A percentile compares a stretch with the other conserved stretches of the same genome.
phyloP scores from a whole-genome alignment of 2,113 vertebrate genomes.

The Cyanocitta stelleri region DNA sequence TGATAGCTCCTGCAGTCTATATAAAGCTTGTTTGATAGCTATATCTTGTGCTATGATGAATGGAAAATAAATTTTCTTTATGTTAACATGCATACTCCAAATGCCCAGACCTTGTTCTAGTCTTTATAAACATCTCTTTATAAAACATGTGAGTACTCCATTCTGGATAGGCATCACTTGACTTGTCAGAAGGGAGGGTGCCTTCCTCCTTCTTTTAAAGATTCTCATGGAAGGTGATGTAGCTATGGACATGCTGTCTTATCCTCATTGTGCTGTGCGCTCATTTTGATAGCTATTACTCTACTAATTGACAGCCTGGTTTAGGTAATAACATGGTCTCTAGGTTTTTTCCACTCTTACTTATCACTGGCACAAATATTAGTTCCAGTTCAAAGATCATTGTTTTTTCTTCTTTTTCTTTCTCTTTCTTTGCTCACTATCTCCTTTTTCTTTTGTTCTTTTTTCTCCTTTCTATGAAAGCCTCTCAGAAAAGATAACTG shows the following conservation, averaged over 20 bases:
- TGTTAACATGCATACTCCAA: neutral
- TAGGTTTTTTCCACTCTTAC: neutral
- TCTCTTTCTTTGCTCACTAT: neutral
- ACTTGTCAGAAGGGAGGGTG: neutral
- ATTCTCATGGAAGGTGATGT: neutral
- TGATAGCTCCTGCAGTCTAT: neutral
- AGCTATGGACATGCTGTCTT: neutral
- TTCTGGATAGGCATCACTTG: neutral
- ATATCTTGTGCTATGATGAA: neutral
- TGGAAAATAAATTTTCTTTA: neutral
- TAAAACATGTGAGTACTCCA: neutral
- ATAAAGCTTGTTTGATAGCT: neutral
- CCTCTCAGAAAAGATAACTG: neutral
- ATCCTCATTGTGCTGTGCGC: neutral
- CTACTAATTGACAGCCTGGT: neutral
- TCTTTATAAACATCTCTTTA: neutral
- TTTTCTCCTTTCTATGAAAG: neutral
- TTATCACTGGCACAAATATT: neutral
- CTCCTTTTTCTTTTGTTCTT: neutral
- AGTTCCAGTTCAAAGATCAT: neutral
- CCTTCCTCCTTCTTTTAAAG: neutral
- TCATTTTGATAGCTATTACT: neutral
- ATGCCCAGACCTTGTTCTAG: neutral
- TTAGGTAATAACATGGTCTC: neutral
- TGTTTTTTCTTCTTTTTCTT: neutral